These are phyloP conservation scores for Hecatera dysodea DNA, from an alignment of 2,888 invertebrate genomes.

Conservation along the genomic window DNA sequence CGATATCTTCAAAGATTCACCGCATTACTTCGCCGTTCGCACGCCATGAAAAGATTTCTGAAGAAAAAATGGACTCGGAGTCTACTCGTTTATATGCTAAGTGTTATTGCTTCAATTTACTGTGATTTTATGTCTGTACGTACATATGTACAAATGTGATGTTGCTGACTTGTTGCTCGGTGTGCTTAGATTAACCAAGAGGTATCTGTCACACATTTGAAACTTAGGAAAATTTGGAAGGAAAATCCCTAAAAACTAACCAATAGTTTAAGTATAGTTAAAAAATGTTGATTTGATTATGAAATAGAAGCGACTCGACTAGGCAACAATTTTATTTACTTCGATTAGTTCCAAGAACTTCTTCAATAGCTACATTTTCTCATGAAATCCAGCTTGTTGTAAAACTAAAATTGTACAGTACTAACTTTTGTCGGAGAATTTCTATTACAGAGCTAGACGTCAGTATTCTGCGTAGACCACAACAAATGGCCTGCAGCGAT, in stretches of 20 bases:
- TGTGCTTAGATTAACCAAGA: neutral
- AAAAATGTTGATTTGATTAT: neutral
- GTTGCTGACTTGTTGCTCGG: neutral
- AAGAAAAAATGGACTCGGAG: slow-evolving; percentile 13
- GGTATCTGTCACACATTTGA: neutral
- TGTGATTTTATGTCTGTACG: slow-evolving; percentile 32
- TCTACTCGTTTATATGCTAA: slow-evolving; percentile 29
- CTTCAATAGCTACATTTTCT: slow-evolving; percentile 3
- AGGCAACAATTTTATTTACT: too few species aligned
- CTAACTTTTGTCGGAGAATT: slow-evolving; percentile 7
- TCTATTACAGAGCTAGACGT: slow-evolving; percentile 18
- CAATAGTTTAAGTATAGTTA: neutral
- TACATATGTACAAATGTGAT: slow-evolving; percentile 12
- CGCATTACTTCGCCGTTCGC: slow-evolving; percentile 8
- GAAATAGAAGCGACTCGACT: neutral
- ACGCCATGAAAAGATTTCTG: slow-evolving; percentile 22
- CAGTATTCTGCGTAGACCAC: neutral
- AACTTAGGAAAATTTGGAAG: neutral
- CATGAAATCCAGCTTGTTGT: neutral
- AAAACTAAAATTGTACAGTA: neutral
- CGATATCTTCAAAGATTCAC: slow-evolving; percentile 42
- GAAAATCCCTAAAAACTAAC: neutral
- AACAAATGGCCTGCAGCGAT: slow-evolving; percentile 31
- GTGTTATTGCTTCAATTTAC: slow-evolving; percentile 41
- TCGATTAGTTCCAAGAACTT: neutral